Evolutionary conservation across 2,888 invertebrate species (phyloP).

Genomic region (Drosophila diplacantha): DNA sequence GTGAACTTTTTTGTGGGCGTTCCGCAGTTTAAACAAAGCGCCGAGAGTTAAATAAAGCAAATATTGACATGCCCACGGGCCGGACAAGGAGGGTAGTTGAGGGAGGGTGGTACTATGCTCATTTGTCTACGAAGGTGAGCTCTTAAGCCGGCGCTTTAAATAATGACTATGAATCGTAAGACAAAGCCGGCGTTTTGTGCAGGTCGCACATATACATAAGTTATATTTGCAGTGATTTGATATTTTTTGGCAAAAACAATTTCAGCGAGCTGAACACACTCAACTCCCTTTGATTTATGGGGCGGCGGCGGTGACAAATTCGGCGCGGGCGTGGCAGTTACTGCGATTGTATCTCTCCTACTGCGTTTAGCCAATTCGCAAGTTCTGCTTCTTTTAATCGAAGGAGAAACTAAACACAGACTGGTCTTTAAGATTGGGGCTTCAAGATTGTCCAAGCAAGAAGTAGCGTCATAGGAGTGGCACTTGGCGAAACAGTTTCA

Average conservation of each 20-base stretch:
- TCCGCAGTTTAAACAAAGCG: conserved; percentile 44
- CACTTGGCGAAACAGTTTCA: conserved; percentile 15
- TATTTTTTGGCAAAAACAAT: conserved; percentile 51
- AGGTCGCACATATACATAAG: conserved; percentile 22
- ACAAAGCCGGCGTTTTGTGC: conserved; percentile 29
- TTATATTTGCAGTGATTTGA: conserved; percentile 45
- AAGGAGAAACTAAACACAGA: conserved; percentile 13
- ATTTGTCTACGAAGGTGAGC: conserved; percentile 62
- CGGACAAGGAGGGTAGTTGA: conserved; percentile 14
- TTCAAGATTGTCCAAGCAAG: conserved; percentile 58
- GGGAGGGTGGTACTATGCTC: conserved; percentile 26
- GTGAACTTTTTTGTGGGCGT: conserved; percentile 36
- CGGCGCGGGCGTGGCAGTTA: conserved; percentile 35
- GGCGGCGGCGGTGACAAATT: conserved; percentile 22
- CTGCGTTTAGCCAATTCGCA: conserved; percentile 13
- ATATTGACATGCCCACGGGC: conserved; percentile 50
- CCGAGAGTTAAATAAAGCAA: conserved; percentile 59
- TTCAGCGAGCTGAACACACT: conserved; percentile 34
- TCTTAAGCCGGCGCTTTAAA: conserved; percentile 66
- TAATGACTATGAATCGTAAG: conserved; percentile 64
- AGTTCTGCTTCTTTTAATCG: conserved; percentile 3
- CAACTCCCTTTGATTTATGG: conserved; percentile 47
- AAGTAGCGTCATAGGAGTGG: conserved; percentile 10
- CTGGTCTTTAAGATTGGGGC: conserved; percentile 1
- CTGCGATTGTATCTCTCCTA: conserved; percentile 12